A percentile compares a stretch with the other conserved stretches of the same genome.
These are phyloP conservation scores for Lepus europaeus DNA, from an alignment of 2,113 vertebrate species.

Conservation along the genomic window DNA sequence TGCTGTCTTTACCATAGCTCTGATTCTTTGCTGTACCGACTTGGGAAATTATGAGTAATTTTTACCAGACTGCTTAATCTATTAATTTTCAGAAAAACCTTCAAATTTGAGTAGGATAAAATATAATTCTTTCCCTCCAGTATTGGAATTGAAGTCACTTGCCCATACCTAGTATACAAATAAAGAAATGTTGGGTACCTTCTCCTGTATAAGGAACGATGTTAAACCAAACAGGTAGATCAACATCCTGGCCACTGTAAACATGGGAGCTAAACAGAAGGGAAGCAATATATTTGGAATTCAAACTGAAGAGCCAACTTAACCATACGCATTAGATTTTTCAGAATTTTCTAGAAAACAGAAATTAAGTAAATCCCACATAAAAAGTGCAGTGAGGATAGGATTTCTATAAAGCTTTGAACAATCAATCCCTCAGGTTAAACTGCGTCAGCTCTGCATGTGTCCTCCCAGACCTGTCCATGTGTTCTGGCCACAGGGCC, in stretches of 20 bases:
- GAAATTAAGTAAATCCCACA: not conserved
- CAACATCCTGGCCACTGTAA: not conserved
- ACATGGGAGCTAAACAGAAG: not conserved
- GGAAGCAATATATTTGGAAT: not conserved
- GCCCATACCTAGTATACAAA: not conserved
- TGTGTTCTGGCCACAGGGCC: too few relatives aligned
- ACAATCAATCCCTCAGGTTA: not conserved
- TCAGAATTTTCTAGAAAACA: not conserved
- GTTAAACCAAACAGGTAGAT: not conserved
- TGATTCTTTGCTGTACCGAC: not conserved
- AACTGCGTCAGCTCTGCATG: accelerated
- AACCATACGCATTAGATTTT: not conserved
- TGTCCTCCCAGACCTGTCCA: not conserved
- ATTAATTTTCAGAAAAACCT: not conserved
- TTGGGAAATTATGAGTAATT: not conserved
- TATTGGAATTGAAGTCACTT: not conserved
- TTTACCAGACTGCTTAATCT: constrained; percentile 17
- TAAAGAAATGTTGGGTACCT: not conserved
- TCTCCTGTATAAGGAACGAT: not conserved
- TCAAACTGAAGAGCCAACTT: not conserved
- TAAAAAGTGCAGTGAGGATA: not conserved
- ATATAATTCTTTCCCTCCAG: not conserved
- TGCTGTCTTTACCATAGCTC: not conserved
- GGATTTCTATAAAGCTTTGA: not conserved
- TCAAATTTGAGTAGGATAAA: not conserved